A percentile compares a stretch with the other conserved stretches of the same genome.
phyloP scores from a whole-genome alignment of 2,113 vertebrate species.

The Crotalus helleri region DNA sequence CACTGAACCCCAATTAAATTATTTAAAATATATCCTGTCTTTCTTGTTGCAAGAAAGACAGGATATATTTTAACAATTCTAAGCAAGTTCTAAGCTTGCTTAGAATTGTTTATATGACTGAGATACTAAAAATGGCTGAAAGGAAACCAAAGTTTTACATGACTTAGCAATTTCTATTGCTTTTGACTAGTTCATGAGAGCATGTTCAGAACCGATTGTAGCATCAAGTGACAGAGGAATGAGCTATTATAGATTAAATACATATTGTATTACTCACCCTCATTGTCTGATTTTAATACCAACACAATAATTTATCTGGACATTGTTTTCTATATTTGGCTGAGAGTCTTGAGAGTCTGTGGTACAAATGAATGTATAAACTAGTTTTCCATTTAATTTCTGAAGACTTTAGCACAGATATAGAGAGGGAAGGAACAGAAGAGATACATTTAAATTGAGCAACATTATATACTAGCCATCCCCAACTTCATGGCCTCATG shows the following conservation, averaged over 20 bases:
- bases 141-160: background rate
- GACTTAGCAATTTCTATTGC: background rate
- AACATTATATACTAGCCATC: background rate
- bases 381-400: background rate
- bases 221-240: background rate
- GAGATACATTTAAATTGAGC: background rate
- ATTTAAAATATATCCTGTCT: background rate
- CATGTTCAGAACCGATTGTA: background rate
- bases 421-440: background rate
- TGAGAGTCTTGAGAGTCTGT: background rate
- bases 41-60: background rate
- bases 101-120: fast-evolving
- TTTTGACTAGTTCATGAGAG: background rate
- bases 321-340: background rate
- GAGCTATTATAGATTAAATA: background rate
- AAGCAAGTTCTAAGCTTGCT: too few relatives aligned
- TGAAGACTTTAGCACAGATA: background rate
- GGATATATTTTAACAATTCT: too few relatives aligned
- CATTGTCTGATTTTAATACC: background rate
- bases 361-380: background rate
- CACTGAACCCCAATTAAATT: background rate
- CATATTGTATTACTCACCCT: background rate
- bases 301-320: background rate
- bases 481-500: background rate
- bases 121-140: background rate